Evolutionary conservation across 2,888 invertebrate species (phyloP), one percentile per base, ranked within the genome.

Genomic region (Drosophila borealis): DNA sequence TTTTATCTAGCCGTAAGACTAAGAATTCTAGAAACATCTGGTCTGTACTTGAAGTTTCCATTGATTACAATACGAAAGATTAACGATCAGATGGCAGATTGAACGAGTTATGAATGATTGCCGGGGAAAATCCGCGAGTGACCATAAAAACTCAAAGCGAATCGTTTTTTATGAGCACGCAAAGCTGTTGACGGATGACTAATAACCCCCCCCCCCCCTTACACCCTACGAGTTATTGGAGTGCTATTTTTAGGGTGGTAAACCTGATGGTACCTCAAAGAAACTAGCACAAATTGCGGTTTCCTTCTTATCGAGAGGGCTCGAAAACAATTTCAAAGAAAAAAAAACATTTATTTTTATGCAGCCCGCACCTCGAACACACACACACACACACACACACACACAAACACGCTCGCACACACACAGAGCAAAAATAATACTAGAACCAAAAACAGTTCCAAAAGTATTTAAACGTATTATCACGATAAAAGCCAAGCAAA

Each of bases 381-480:
- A 9, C n/a, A 60, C 10, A 21, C 36, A 13, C 5, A 54, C 5
- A 34, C 17, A 33, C 9, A 19, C 14, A 54, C 1, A 17, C 45
- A 21, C 17, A 44, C 1, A 17, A 39, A 21, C 17, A 44, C 2
- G 2, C 17, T 2, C 17, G 2, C 9, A 49, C 19, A 51, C 3
- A 41, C 37, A 53, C 21, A 10, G 33, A 19, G n/a, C 21, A 34
- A 14, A 44, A 44, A 19, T 21, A 54, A 9, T 36, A 63, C 17
- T 21, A 51, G 21, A 34, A 48, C 41, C 48, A 25, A 21, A 53
- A 61, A 62, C 56, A 62, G 54, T 44, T 59, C 46, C 19, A 57
- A 75, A 72, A 64, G 57, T 73, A 61, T 75, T 72, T 72, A 63
- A 67, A 57, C 56, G 57, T 46, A 60, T 67, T 72, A 77, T 73